Base-by-base conservation (phyloP, 2,888 invertebrate species). In the Lasioglossum vierecki region DNA sequence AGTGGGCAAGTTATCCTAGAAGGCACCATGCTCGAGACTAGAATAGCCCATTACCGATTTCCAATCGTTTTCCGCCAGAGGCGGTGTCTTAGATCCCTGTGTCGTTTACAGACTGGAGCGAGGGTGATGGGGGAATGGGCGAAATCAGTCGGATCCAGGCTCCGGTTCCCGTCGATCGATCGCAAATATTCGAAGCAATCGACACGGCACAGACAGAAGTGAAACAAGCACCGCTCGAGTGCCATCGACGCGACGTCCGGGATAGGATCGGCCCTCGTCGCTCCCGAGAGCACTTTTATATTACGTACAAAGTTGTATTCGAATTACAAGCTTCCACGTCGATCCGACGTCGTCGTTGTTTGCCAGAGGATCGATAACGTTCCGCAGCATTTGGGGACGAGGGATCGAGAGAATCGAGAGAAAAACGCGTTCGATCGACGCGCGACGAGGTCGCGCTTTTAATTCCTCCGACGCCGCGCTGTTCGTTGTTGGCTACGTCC, bases 391-490 rank as follows among this genome's bases (percentile, higher is more conserved):
- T 57, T 22, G 35, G 18, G 18, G 18, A 68, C 30, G 18, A 3
- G 66, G 9, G 22, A 68, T 35, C 66, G 39, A 39, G 18, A 15
- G 35, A 22, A 35, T 9, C 66, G 66, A 22, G 18, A 18, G 41
- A 35, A 22, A 11, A 68, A 39, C 22, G 35, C 39, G 44, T 74
- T 70, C 57, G 60, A 71, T 83, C 53, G 53, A 53, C 53, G 9
- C 53, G 9, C 70, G 68, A 15, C 44, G 53, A 18, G 77, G 57
- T 63, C 63, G 5, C 53, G 70, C 80, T 89, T 89, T 89, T 89
- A 89, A 89, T 89, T 87, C 30, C 26, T 87, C 81, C 77, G 88
- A 79, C 70, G 79, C 77, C 74, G 79, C 70, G 77, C 83, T 75
- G 74, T 82, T 86, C 82, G 83, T 89, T 88, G 84, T 78, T 78